These are phyloP conservation scores for Romanogobio albipinnatus DNA, from an alignment of 2,113 vertebrate species.

Conservation along the genomic window DNA sequence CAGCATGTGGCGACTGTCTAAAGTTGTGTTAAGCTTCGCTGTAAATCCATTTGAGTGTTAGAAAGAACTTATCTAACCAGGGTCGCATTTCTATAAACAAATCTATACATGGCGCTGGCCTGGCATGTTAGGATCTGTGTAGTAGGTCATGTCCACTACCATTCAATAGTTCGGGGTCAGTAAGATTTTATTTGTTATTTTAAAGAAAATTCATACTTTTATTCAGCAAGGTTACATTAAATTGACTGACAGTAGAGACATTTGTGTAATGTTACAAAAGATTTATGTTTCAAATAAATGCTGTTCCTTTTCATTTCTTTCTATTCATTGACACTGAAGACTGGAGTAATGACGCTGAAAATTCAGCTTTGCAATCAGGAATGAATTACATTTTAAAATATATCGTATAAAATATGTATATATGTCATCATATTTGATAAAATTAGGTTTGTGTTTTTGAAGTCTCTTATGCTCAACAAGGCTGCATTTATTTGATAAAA, in stretches of 20 bases:
- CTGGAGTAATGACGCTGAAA: not conserved
- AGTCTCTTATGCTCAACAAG: too few relatives aligned
- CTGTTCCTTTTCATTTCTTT: not conserved
- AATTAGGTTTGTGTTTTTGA: too few relatives aligned
- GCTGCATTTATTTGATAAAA: not conserved
- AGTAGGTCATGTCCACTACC: not conserved
- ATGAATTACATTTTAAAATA: not conserved
- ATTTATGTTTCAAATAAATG: not conserved
- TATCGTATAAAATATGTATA: too few relatives aligned
- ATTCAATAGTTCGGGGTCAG: not conserved
- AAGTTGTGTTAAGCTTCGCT: not conserved
- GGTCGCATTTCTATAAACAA: not conserved
- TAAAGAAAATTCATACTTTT: not conserved
- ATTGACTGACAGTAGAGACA: not conserved
- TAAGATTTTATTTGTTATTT: not conserved
- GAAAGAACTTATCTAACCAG: conserved; percentile 8
- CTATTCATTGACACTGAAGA: not conserved
- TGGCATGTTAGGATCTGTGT: not conserved
- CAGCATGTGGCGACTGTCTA: not conserved
- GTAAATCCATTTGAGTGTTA: conserved; percentile 20
- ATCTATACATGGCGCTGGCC: not conserved
- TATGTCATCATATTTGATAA: not conserved
- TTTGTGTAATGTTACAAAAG: too few relatives aligned
- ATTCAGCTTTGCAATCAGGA: not conserved
- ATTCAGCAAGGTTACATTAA: not conserved